These are phyloP conservation scores for Sterrhoptilus dennistouni DNA, from an alignment of 2,113 vertebrate genomes.

Conservation along the genomic window DNA sequence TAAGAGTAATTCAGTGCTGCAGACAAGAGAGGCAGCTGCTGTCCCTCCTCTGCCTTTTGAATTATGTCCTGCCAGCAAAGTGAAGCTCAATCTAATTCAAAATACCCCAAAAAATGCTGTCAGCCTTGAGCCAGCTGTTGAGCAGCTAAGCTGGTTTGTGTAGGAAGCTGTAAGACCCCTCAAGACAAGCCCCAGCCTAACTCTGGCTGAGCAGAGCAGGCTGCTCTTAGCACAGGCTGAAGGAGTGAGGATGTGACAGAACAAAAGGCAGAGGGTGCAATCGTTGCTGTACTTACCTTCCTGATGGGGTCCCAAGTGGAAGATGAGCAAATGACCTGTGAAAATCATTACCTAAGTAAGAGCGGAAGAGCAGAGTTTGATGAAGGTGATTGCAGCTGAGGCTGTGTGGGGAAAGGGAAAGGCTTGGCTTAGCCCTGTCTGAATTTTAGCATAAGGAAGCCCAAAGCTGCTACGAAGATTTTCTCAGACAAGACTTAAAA, in stretches of 20 bases:
- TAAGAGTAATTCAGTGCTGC: neutral
- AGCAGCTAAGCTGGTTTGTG: neutral
- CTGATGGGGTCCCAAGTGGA: neutral
- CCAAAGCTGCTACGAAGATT: neutral
- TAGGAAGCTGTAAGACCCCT: neutral
- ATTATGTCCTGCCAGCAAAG: neutral
- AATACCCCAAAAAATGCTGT: neutral
- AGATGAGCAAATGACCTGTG: neutral
- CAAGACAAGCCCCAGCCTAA: neutral
- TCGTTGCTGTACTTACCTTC: neutral
- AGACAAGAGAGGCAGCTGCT: neutral
- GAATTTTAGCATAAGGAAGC: neutral
- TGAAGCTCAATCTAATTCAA: neutral
- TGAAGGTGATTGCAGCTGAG: neutral
- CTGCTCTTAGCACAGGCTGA: neutral
- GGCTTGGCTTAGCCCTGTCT: neutral
- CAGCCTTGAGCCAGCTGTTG: neutral
- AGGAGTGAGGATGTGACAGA: neutral
- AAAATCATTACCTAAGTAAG: neutral
- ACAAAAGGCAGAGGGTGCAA: neutral
- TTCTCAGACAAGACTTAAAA: neutral
- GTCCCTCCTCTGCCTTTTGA: neutral
- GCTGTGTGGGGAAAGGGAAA: neutral
- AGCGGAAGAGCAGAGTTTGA: neutral
- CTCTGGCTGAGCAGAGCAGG: rapidly evolving